Evolutionary conservation across 2,113 vertebrate species (phyloP), one percentile per base, ranked within the genome.

Genomic region (Pungitius pungitius): DNA sequence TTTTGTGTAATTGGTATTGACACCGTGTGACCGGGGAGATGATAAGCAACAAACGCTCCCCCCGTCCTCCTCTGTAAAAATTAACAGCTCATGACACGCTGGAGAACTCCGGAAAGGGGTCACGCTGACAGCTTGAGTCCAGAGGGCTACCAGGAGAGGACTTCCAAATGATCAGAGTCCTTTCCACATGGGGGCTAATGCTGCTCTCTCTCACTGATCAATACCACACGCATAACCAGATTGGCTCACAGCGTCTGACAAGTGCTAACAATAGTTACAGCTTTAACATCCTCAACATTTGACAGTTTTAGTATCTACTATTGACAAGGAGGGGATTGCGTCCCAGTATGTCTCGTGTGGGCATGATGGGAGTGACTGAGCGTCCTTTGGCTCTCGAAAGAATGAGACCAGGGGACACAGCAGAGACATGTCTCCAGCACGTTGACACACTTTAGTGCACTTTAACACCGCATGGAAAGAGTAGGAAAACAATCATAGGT

Each of bases 1-100:
- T 69, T 68, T 69, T 84, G 54, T 59, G 42, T 89, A 90, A 91
- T 90, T 87, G 82, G 79, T 91, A 90, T 86, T 88, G 93, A 91
- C 88, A 86, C 77, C 81, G 85, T 89, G 83, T 79, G 80, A 87
- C 74, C 63, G 65, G 37, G n/a, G 65, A 87, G 78, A 88, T 26
- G 67, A 77, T 27, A 43, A 58, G 74, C 65, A 54, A 59, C 68
- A n/a, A 82, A 40, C 12, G 14, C 42, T 73, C 59, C 55, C n/a
- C 62, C 63, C 47, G 52, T 66, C 39, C 62, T 64, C 37, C 40
- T 66, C 62, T 27, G 39, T 66, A 69, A 82, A n/a, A 89, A 72
- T 81, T 71, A 91, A 89, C 77, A 85, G 74, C 65, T 69, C 80
- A 74, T 84, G 78, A 86, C 84, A 72, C 0, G 24, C 67, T 66